Percentiles rank a stretch among this genome's conserved stretches.
Conservation (phyloP, 2,888 invertebrate species). For the Chalcosyrphus nemorum region DNA sequence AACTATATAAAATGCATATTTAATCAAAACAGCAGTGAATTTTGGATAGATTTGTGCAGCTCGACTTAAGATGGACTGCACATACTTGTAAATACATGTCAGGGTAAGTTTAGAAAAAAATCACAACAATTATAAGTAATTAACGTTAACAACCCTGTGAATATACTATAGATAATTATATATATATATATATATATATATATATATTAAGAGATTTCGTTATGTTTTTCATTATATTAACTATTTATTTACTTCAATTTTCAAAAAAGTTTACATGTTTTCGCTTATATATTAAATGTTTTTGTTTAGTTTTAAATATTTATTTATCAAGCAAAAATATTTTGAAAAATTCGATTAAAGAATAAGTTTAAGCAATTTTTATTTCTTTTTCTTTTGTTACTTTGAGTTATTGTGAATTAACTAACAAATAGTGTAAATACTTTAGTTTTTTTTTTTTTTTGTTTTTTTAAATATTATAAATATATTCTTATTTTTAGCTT, state of each 20-base stretch:
- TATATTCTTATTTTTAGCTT: slow-evolving; percentile 37
- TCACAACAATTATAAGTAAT: slow-evolving; percentile 58
- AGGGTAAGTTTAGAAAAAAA: slow-evolving; percentile 33
- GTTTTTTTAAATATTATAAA: slow-evolving; percentile 22
- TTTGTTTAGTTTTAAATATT: slow-evolving; percentile 43
- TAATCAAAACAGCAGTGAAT: neutral
- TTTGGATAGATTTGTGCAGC: neutral
- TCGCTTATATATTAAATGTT: slow-evolving; percentile 26
- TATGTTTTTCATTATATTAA: slow-evolving; percentile 26
- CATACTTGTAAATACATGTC: slow-evolving; percentile 13
- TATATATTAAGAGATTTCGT: slow-evolving; percentile 59
- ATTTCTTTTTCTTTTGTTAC: slow-evolving; percentile 37
- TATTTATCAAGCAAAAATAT: slow-evolving; percentile 67
- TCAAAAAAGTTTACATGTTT: slow-evolving; percentile 40
- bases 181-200: neutral
- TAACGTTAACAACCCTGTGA: slow-evolving; percentile 68
- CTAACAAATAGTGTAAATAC: slow-evolving; percentile 52
- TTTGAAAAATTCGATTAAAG: slow-evolving; percentile 56
- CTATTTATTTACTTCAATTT: slow-evolving; percentile 43
- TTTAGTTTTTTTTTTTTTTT: slow-evolving; percentile 24
- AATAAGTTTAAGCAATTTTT: slow-evolving; percentile 54
- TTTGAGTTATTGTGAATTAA: slow-evolving; percentile 46
- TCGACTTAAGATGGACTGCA: neutral
- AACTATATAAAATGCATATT: neutral
- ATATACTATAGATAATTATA: slow-evolving; percentile 57